A percentile compares a stretch with the other conserved stretches of the same genome.
Evolutionary conservation across 2,797 vertebrate genomes (phyloP).

Genomic region (Galago senegalensis): DNA sequence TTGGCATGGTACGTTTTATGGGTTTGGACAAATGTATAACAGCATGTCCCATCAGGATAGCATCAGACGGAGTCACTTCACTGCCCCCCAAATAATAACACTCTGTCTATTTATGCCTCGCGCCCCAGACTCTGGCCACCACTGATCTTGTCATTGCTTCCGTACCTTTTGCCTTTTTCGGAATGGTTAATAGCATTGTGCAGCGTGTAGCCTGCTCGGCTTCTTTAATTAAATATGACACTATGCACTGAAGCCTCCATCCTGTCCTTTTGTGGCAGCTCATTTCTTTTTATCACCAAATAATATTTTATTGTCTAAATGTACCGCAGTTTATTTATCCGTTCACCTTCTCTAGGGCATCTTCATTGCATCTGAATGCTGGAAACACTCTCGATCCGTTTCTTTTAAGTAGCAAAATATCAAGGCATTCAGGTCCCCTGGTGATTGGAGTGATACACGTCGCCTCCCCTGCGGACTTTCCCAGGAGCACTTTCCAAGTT

Average conservation of each 20-base stretch:
- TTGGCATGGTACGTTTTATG: background rate
- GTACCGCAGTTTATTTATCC: no score
- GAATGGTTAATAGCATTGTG: accelerated
- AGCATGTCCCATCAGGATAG: background rate
- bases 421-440: background rate
- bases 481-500: background rate
- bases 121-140: accelerated
- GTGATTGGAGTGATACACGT: background rate
- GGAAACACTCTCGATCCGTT: background rate
- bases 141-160: background rate
- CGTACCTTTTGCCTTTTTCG: background rate
- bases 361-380: background rate
- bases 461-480: background rate
- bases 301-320: background rate
- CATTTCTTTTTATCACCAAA: background rate
- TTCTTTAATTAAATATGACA: background rate
- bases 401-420: background rate
- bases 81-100: background rate
- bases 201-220: background rate
- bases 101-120: background rate
- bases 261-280: background rate
- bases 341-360: background rate
- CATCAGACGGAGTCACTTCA: background rate
- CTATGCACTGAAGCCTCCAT: background rate
- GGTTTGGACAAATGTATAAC: background rate